Base-by-base conservation (phyloP, 2,113 vertebrate genomes). In the Halcyon malimbica region DNA sequence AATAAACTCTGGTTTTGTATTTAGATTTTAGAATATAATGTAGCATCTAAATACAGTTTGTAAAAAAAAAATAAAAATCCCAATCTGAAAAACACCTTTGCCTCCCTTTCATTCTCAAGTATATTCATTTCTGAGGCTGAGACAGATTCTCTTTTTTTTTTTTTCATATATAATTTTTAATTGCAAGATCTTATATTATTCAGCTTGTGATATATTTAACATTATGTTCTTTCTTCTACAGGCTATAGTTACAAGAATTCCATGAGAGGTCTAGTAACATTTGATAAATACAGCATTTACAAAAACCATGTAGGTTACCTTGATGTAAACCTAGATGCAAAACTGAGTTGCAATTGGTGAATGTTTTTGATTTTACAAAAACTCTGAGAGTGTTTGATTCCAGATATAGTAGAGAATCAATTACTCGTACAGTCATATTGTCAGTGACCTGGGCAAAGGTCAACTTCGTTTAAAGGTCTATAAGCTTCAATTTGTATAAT, bases 51-150 rank as follows among this genome's bases (percentile, higher is more conserved):
- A 48, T 12, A n/a, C 1, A 10, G 10, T 42, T 62, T 11, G 3
- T 0, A 5, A 1, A 0, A 1, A 57, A 44, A 31, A 42, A 69
- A 65, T 16, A 0, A 1, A 71, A 88, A 48, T 4, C 2, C 4
- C 13, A 28, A 13, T 13, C 8, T 11, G 6, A 25, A 1, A 1
- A 1, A 0, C 26, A 76, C 11, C 2, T 31, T 51, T 51, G 2
- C 24, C 16, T 82, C 68, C 8, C 6, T 69, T 82, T 51, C 5
- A 17, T 64, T 91, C 19, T 71, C 37, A 75, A 35, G 64, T 62
- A 31, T 1, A 25, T 35, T 54, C 0, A 29, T 51, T 78, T 87
- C 39, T 79, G 13, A 78, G 15, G 8, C 8, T 75, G 44, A 83
- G 11, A 63, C 5, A 10, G 23, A 53, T 44, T 39, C 5, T 42